Evolutionary conservation across 2,888 invertebrate species (phyloP).

Genomic region (Nebria brevicollis): DNA sequence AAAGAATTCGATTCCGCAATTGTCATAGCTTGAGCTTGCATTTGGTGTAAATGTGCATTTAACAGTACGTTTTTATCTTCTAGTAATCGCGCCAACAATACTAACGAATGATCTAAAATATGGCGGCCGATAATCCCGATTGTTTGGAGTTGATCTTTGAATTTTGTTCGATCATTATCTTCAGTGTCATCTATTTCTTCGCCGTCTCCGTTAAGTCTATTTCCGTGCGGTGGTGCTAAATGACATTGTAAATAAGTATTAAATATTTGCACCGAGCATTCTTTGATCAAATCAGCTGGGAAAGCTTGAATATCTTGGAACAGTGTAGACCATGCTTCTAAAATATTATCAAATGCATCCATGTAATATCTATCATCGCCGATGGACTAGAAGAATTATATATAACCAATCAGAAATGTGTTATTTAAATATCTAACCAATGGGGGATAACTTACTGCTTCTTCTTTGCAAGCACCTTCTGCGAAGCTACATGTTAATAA

Average conservation of each 20-base stretch:
- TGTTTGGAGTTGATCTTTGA: conserved; percentile 77
- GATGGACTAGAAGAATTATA: conserved; percentile 28
- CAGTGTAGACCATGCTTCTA: conserved; percentile 74
- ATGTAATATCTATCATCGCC: conserved; percentile 68
- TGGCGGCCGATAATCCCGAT: conserved; percentile 75
- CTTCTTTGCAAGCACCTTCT: conserved; percentile 73
- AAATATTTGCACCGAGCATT: conserved; percentile 71
- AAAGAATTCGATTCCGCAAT: conserved; percentile 61
- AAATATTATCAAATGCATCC: conserved; percentile 75
- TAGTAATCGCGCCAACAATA: conserved; percentile 67
- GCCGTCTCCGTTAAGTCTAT: conserved; percentile 63
- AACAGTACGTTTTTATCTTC: conserved; percentile 59
- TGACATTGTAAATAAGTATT: conserved; percentile 83
- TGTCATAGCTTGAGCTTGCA: conserved; percentile 60
- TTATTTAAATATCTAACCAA: neutral
- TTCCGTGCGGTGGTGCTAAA: conserved; percentile 83
- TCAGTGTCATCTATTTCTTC: conserved; percentile 72
- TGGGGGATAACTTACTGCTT: conserved; percentile 65
- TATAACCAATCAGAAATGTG: neutral
- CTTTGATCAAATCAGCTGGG: conserved; percentile 59
- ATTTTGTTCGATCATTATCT: conserved; percentile 74
- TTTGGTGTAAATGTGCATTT: conserved; percentile 57
- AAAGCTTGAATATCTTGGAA: conserved; percentile 63
- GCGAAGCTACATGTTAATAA: conserved; percentile 72
- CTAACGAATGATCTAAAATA: conserved; percentile 72